Conservation (phyloP, 2,888 invertebrate species). For the Diogma glabrata region DNA sequence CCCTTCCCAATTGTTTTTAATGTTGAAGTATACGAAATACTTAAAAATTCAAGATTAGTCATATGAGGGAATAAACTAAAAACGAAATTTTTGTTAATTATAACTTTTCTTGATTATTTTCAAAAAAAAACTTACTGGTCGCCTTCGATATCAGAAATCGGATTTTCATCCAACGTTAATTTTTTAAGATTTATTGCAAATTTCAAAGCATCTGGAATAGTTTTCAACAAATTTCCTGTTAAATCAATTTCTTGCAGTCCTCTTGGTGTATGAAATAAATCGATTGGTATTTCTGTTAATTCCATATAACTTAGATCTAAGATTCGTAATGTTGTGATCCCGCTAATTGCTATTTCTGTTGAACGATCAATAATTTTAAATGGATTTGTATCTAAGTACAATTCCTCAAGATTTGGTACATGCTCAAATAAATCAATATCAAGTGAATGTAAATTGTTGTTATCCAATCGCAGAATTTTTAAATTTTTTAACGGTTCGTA, state of each 20-base stretch:
- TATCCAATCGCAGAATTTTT: slow-evolving; percentile 41
- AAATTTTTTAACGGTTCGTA: slow-evolving; percentile 27
- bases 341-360: slow-evolving; percentile 53
- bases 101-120: neutral
- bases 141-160: slow-evolving; percentile 44
- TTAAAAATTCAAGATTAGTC: slow-evolving; percentile 47
- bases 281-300: slow-evolving; percentile 47
- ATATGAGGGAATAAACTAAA: slow-evolving; percentile 46
- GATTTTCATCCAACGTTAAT: slow-evolving; percentile 59
- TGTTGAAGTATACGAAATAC: slow-evolving; percentile 54
- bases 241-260: slow-evolving; percentile 53
- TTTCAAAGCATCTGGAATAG: slow-evolving; percentile 48
- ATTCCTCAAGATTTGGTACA: slow-evolving; percentile 48
- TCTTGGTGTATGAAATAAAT: slow-evolving; percentile 54
- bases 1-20: slow-evolving; percentile 44
- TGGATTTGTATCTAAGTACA: slow-evolving; percentile 65
- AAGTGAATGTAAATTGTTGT: slow-evolving; percentile 60
- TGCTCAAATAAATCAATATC: slow-evolving; percentile 66
- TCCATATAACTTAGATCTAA: slow-evolving; percentile 58
- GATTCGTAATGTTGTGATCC: slow-evolving; percentile 41
- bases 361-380: slow-evolving; percentile 51
- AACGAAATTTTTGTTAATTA: neutral
- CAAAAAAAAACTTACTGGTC: slow-evolving; percentile 32
- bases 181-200: slow-evolving; percentile 47
- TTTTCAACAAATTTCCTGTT: slow-evolving; percentile 49